Conservation (phyloP, 2,113 vertebrate species). For the Antennarius striatus region DNA sequence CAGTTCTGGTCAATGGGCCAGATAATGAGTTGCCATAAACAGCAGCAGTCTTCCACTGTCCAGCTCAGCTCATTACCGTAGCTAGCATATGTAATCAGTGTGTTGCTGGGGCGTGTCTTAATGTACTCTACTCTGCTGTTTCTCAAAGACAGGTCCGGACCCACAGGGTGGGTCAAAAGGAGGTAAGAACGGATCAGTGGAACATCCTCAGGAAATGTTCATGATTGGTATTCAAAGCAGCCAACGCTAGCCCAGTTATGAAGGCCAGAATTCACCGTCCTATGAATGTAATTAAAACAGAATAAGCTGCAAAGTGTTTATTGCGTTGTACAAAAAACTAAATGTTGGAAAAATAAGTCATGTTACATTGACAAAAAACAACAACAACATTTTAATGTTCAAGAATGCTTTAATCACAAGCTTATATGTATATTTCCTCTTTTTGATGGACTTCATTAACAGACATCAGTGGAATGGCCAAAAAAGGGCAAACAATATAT, state of each 20-base stretch:
- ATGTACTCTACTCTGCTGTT: conserved; percentile 74
- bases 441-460: conserved; percentile 51
- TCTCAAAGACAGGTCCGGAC: conserved; percentile 67
- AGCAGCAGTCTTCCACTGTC: conserved; percentile 76
- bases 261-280: conserved; percentile 1
- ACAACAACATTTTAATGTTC: background rate
- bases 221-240: conserved; percentile 55
- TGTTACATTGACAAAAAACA: conserved; percentile 1
- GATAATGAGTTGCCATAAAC: conserved; percentile 82
- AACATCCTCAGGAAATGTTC: conserved; percentile 48
- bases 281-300: conserved; percentile 3
- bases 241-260: conserved; percentile 11
- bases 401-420: conserved; percentile 18
- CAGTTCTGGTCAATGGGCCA: conserved; percentile 81
- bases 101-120: conserved; percentile 79
- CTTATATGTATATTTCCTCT: conserved; percentile 21
- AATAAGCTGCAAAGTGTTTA: conserved; percentile 4
- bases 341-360: background rate
- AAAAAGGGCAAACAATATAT: conserved; percentile 59
- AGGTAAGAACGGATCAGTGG: conserved; percentile 69
- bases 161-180: conserved; percentile 67
- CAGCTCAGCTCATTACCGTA: conserved; percentile 78
- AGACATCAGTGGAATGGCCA: conserved; percentile 59
- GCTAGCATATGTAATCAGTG: conserved; percentile 80
- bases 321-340: background rate